These are phyloP conservation scores for Sinocyclocheilus rhinocerous DNA, from an alignment of 2,113 vertebrate species.

Conservation along the genomic window DNA sequence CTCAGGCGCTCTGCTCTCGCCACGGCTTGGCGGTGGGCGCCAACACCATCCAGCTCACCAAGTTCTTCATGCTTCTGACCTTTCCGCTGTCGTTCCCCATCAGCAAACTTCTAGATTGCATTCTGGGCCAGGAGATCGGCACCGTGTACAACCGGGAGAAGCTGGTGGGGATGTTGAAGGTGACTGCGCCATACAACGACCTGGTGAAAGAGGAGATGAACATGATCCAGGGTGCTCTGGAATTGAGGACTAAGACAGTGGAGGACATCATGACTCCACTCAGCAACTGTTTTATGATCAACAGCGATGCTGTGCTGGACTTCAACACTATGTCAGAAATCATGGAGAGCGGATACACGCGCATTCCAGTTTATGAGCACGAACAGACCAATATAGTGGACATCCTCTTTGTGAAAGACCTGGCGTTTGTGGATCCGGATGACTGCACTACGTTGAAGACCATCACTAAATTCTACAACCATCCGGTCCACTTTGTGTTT, in stretches of 20 bases:
- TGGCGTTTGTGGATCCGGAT: slow-evolving; percentile 94
- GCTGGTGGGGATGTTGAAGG: slow-evolving; percentile 94
- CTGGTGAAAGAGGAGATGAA: slow-evolving; percentile 93
- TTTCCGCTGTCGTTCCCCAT: slow-evolving; percentile 93
- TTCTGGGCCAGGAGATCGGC: slow-evolving; percentile 94
- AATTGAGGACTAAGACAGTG: slow-evolving; percentile 92
- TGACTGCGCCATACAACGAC: slow-evolving; percentile 94
- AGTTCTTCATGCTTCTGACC: slow-evolving; percentile 94
- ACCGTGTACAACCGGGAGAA: slow-evolving; percentile 97
- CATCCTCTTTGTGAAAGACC: slow-evolving; percentile 91
- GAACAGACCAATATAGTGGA: slow-evolving; percentile 94
- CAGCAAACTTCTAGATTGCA: slow-evolving; percentile 89
- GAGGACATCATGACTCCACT: slow-evolving; percentile 93
- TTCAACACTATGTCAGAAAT: slow-evolving; percentile 98
- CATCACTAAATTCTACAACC: slow-evolving; percentile 98
- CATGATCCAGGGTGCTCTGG: slow-evolving; percentile 96
- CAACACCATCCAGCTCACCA: slow-evolving; percentile 90
- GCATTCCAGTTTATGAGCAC: slow-evolving; percentile 90
- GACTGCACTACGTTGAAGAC: slow-evolving; percentile 94
- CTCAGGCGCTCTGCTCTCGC: slow-evolving; percentile 92
- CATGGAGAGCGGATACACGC: slow-evolving; percentile 95
- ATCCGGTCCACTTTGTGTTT: slow-evolving; percentile 94
- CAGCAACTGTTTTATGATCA: slow-evolving; percentile 93
- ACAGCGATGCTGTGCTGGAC: slow-evolving; percentile 86
- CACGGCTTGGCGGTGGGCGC: slow-evolving; percentile 93